Evolutionary conservation across 2,888 invertebrate genomes (phyloP).

Genomic region (Eristalis intricaria): DNA sequence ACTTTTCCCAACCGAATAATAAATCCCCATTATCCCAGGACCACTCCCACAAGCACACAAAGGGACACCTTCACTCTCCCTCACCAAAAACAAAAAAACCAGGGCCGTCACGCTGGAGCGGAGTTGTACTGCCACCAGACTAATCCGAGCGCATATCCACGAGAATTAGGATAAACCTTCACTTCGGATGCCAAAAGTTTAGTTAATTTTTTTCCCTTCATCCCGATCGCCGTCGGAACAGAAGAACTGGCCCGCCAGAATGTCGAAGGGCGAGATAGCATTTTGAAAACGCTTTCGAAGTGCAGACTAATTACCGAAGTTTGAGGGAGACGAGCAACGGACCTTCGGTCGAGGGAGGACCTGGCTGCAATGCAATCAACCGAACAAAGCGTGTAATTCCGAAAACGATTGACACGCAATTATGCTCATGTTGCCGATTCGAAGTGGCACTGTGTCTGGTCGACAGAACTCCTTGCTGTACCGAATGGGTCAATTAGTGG

Average conservation of each 20-base stretch:
- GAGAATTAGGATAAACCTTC: constrained; percentile 16
- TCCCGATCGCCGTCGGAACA: not conserved
- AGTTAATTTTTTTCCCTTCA: not conserved
- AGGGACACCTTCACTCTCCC: not conserved
- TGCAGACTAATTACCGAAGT: not conserved
- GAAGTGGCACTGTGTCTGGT: not conserved
- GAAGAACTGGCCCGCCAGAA: not conserved
- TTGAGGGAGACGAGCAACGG: not conserved
- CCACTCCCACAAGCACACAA: not conserved
- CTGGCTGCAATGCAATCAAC: constrained; percentile 12
- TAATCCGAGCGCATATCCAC: constrained; percentile 37
- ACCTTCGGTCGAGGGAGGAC: not conserved
- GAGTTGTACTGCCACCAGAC: constrained; percentile 18
- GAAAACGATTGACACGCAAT: constrained; percentile 29
- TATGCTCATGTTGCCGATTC: constrained; percentile 5
- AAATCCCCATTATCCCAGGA: constrained; percentile 30
- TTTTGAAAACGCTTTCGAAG: not conserved
- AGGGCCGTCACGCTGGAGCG: constrained; percentile 11
- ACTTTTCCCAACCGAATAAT: constrained; percentile 40
- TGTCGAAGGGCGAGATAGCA: not conserved
- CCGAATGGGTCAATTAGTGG: not conserved
- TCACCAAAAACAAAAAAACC: not conserved
- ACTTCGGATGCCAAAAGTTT: not conserved
- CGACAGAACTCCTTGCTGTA: not conserved
- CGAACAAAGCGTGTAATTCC: constrained; percentile 24